Percentiles rank a stretch among this genome's conserved stretches.
phyloP scores from a whole-genome alignment of 2,888 invertebrate species.

The Pseudolycoriella hygida region DNA sequence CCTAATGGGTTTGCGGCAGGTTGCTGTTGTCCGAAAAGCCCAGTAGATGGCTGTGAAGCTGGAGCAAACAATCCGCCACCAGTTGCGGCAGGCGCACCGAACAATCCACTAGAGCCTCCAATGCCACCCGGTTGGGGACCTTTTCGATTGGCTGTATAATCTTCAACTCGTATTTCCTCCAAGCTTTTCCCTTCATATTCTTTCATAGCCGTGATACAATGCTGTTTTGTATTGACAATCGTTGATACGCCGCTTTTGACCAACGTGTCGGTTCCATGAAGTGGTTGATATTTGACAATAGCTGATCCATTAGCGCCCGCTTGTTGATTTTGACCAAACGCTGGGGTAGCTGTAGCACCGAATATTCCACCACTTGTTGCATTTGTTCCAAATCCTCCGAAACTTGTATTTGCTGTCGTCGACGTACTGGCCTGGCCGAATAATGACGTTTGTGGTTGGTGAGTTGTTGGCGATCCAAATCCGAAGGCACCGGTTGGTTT shows the following conservation, averaged over 20 bases:
- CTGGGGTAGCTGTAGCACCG: slow-evolving; percentile 26
- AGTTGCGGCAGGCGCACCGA: slow-evolving; percentile 30
- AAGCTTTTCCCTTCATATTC: slow-evolving; percentile 90
- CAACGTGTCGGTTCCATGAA: slow-evolving; percentile 78
- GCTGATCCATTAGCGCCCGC: slow-evolving; percentile 44
- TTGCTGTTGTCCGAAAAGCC: slow-evolving; percentile 35
- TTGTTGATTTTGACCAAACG: slow-evolving; percentile 19
- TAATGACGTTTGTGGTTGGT: slow-evolving; percentile 34
- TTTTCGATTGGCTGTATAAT: slow-evolving; percentile 81
- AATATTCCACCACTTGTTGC: slow-evolving; percentile 33
- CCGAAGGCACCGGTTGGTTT: background rate
- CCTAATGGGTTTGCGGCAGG: slow-evolving; percentile 6
- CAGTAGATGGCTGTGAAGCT: slow-evolving; percentile 23
- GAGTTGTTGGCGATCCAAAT: slow-evolving; percentile 21
- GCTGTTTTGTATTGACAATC: slow-evolving; percentile 81
- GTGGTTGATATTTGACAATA: slow-evolving; percentile 64
- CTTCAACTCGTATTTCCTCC: slow-evolving; percentile 87
- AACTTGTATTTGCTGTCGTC: slow-evolving; percentile 32
- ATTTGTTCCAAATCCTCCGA: slow-evolving; percentile 44
- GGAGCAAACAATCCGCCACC: slow-evolving; percentile 30
- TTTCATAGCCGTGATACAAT: slow-evolving; percentile 97
- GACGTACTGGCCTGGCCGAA: slow-evolving; percentile 37
- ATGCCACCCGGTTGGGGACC: slow-evolving; percentile 36
- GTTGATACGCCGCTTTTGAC: slow-evolving; percentile 72
- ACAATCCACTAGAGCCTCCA: slow-evolving; percentile 28